Percentiles rank a stretch among this genome's conserved stretches.
phyloP scores from a whole-genome alignment of 2,113 vertebrate genomes.

The Lycaon pictus region DNA sequence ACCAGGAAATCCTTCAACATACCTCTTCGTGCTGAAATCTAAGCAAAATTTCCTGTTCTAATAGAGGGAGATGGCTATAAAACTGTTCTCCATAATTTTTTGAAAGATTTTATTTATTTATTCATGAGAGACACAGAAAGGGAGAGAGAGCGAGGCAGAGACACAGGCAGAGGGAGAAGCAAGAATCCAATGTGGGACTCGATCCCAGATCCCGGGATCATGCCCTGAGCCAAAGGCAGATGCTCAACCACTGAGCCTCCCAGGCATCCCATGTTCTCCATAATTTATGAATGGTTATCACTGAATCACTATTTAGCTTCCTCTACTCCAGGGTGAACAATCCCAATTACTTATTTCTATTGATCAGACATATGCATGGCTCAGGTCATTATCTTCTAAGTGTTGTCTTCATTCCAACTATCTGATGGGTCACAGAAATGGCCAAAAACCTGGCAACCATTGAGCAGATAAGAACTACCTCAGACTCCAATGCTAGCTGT shows the following conservation, averaged over 20 bases:
- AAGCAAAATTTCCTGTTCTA: background rate
- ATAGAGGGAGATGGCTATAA: background rate
- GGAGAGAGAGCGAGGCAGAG: too few relatives aligned
- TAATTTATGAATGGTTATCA: background rate
- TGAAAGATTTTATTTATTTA: too few relatives aligned
- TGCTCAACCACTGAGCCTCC: too few relatives aligned
- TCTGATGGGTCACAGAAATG: too few relatives aligned
- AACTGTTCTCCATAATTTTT: background rate
- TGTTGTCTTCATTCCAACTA: background rate
- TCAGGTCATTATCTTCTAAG: background rate
- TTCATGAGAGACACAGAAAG: too few relatives aligned
- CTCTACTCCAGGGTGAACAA: background rate
- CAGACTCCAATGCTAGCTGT: fast-evolving
- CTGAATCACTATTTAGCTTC: background rate
- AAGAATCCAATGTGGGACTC: too few relatives aligned
- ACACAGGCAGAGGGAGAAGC: too few relatives aligned
- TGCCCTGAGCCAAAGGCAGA: too few relatives aligned
- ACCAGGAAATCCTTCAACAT: background rate
- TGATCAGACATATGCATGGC: background rate
- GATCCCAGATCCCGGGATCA: too few relatives aligned
- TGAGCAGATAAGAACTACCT: background rate
- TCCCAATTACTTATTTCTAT: background rate
- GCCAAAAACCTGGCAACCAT: background rate
- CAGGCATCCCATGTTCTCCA: background rate
- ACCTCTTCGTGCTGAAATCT: background rate